Evolutionary conservation across 1,140 invertebrate genomes (phyloP).

Genomic region (Pentalonia nigronervosa): DNA sequence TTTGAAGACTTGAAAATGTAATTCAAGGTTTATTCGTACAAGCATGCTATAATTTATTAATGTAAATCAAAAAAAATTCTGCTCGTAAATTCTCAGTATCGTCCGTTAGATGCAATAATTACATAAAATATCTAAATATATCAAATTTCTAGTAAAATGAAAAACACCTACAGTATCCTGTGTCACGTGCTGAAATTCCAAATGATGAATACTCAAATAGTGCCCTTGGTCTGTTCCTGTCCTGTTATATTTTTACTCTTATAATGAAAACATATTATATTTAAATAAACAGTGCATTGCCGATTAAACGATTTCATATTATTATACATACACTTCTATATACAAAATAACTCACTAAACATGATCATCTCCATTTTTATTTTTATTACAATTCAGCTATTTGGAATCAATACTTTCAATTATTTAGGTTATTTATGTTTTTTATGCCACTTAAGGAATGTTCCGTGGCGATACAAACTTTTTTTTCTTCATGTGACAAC

Average conservation of each 20-base stretch:
- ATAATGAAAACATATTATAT: neutral
- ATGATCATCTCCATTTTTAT: no score
- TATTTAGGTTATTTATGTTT: no score
- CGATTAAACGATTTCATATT: neutral
- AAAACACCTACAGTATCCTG: neutral
- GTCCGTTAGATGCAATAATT: neutral
- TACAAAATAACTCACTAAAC: no score
- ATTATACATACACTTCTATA: neutral
- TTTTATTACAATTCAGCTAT: no score
- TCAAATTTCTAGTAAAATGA: neutral
- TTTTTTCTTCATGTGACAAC: no score
- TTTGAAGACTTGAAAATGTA: no score
- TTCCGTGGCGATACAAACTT: no score
- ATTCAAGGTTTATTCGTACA: no score
- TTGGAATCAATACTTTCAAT: no score
- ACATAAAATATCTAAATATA: neutral
- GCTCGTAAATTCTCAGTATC: neutral
- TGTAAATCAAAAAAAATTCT: neutral
- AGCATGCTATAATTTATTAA: neutral
- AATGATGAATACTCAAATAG: no score
- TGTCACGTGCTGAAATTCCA: neutral
- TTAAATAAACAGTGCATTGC: neutral
- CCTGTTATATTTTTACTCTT: neutral
- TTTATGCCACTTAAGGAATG: no score
- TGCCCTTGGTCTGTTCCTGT: no score